These are phyloP conservation scores for Mareca penelope DNA, from an alignment of 2,797 vertebrate genomes.

Conservation along the genomic window DNA sequence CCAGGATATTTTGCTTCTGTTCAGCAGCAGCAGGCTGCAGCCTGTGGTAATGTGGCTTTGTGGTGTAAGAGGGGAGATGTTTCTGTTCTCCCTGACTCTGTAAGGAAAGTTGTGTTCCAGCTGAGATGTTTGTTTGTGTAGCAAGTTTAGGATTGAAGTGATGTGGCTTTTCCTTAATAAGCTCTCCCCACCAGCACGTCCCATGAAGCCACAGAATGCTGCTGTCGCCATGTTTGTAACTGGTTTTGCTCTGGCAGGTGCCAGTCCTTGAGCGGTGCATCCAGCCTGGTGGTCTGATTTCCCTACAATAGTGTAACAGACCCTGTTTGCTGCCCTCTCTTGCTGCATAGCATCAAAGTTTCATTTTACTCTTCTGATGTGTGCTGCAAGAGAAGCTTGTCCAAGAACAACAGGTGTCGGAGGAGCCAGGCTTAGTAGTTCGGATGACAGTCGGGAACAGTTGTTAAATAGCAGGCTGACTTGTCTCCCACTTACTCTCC, in stretches of 20 bases:
- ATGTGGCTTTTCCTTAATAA: background rate
- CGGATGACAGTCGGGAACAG: conserved; percentile 61
- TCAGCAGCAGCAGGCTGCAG: background rate
- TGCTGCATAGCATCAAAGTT: conserved; percentile 47
- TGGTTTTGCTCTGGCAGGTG: background rate
- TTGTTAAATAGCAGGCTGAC: conserved; percentile 61
- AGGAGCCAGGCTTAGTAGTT: conserved; percentile 64
- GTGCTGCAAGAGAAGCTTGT: conserved; percentile 64
- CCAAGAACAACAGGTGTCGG: conserved; percentile 70
- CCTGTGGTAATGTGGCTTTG: background rate
- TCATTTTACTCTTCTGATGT: conserved; percentile 67
- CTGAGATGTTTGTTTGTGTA: background rate
- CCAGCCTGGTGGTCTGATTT: background rate
- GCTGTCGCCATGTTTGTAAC: background rate
- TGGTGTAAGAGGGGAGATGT: background rate
- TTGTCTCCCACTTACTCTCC: conserved; percentile 66
- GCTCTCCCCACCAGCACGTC: background rate
- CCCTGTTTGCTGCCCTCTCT: conserved; percentile 47
- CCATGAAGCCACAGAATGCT: background rate
- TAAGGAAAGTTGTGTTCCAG: background rate
- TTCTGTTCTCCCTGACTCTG: background rate
- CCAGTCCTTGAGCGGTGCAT: background rate
- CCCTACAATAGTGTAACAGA: background rate
- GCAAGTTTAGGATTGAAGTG: background rate
- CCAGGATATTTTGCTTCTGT: background rate